Evolutionary conservation across 2,113 vertebrate genomes (phyloP).

Genomic region (Hippocampus comes): DNA sequence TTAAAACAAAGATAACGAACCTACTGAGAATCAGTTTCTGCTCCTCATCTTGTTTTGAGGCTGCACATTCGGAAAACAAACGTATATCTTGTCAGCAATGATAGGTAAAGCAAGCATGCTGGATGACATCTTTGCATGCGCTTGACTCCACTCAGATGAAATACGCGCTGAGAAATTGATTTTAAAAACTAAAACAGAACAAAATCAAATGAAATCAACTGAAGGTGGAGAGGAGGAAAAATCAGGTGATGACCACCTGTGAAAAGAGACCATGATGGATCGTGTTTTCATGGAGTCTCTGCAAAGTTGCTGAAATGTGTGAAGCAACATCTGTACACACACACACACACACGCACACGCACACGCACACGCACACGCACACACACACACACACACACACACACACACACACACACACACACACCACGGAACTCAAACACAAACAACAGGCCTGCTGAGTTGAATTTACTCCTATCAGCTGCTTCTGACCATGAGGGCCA

Average conservation of each 20-base stretch:
- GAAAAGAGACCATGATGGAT: constrained; percentile 79
- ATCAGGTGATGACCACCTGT: constrained; percentile 42
- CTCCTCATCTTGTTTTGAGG: constrained; percentile 59
- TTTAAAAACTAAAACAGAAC: not conserved
- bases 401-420: constrained; percentile 32
- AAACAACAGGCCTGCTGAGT: constrained; percentile 71
- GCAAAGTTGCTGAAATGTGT: constrained; percentile 52
- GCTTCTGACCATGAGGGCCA: constrained; percentile 59
- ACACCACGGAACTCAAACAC: constrained; percentile 56
- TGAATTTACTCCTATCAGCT: constrained; percentile 69
- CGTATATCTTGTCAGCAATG: constrained; percentile 65
- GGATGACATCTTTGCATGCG: constrained; percentile 31
- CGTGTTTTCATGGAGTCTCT: constrained; percentile 51
- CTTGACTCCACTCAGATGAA: constrained; percentile 32
- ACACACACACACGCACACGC: constrained; percentile 12
- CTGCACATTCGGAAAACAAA: constrained; percentile 65
- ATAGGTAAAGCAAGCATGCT: constrained; percentile 64
- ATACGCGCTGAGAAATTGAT: not conserved
- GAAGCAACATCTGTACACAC: constrained; percentile 38
- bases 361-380: not conserved
- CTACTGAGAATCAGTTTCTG: constrained; percentile 69
- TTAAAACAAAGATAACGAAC: constrained; percentile 45
- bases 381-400: constrained; percentile 6
- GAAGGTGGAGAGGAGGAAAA: not conserved
- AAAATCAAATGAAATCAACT: not conserved